phyloP scores from a whole-genome alignment of 2,113 vertebrate genomes.

The Albula glossodonta region DNA sequence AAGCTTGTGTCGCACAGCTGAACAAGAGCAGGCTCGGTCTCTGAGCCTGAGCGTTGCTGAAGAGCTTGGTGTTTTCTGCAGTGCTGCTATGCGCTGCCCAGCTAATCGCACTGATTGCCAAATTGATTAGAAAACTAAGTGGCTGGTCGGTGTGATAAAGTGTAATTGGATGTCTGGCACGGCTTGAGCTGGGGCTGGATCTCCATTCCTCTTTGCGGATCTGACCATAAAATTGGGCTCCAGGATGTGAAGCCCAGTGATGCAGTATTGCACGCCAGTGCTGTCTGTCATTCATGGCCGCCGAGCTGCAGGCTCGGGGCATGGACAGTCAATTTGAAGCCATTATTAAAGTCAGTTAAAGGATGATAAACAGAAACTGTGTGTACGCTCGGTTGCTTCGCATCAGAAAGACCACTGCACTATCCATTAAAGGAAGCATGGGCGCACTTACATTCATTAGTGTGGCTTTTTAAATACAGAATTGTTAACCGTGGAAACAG shows the following conservation, averaged over 20 bases:
- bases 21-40: background rate
- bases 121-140: background rate
- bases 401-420: too few relatives aligned
- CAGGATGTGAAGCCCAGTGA: background rate
- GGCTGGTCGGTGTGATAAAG: background rate
- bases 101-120: constrained; percentile 1
- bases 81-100: background rate
- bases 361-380: background rate
- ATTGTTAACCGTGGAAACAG: background rate
- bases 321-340: background rate
- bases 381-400: too few relatives aligned
- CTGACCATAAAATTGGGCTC: background rate
- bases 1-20: background rate
- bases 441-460: background rate
- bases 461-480: background rate
- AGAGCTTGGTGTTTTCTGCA: background rate
- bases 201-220: background rate
- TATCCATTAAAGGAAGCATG: background rate
- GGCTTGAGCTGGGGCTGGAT: background rate
- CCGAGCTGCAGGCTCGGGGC: background rate
- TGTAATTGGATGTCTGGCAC: background rate
- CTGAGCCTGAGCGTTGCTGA: background rate
- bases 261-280: background rate
- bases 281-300: background rate
- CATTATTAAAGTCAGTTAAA: background rate